phyloP scores from a whole-genome alignment of 1,140 invertebrate genomes.

The Calycopis cecrops region DNA sequence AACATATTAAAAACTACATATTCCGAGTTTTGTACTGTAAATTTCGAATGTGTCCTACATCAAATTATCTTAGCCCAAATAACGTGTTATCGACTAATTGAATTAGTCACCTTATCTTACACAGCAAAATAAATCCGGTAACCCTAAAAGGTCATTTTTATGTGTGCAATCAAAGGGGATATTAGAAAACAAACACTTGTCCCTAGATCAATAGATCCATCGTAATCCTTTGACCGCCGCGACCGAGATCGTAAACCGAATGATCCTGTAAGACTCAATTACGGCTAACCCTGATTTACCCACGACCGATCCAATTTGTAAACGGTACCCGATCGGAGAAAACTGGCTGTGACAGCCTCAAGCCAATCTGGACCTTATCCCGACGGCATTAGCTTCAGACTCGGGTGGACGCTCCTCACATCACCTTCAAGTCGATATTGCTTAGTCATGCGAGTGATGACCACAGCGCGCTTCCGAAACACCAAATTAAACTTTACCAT shows the following conservation, averaged over 20 bases:
- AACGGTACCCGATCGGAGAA: constrained; percentile 60
- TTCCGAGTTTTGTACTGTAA: too few relatives aligned
- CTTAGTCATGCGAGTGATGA: constrained; percentile 72
- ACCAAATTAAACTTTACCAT: constrained; percentile 34
- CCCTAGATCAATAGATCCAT: constrained; percentile 59
- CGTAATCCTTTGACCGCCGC: constrained; percentile 66
- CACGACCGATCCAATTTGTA: constrained; percentile 71
- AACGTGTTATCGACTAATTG: background rate
- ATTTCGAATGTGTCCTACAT: too few relatives aligned
- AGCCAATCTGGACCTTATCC: constrained; percentile 27
- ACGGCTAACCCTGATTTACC: constrained; percentile 67
- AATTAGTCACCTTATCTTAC: background rate
- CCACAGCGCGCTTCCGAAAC: constrained; percentile 35
- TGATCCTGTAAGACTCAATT: constrained; percentile 71
- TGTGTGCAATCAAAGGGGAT: constrained; percentile 21
- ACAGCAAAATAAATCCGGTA: background rate
- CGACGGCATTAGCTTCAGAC: constrained; percentile 20
- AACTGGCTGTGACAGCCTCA: constrained; percentile 36
- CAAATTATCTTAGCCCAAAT: too few relatives aligned
- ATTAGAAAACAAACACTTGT: constrained; percentile 36
- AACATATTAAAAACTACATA: too few relatives aligned
- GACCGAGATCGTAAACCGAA: constrained; percentile 53
- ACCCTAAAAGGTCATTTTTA: constrained; percentile 18
- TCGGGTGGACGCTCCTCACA: background rate
- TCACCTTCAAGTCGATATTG: constrained; percentile 67